Conservation (phyloP, 2,113 vertebrate genomes). For the Mus spicilegus region DNA sequence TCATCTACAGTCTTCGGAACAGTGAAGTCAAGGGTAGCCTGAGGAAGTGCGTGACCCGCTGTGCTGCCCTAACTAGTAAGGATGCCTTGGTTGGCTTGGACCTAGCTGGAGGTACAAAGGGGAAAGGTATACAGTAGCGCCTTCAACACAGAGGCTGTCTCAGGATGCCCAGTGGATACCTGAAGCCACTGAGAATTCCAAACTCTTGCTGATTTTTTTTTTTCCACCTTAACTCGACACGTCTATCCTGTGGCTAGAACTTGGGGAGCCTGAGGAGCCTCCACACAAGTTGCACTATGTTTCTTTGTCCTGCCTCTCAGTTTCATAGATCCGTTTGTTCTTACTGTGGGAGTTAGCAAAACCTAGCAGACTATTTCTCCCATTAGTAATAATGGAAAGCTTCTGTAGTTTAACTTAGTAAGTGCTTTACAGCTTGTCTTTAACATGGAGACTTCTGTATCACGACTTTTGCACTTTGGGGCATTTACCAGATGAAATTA, state of each 20-base stretch:
- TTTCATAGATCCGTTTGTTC: too few relatives aligned
- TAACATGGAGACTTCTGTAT: too few relatives aligned
- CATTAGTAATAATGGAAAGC: neutral
- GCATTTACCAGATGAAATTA: neutral
- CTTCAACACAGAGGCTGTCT: too few relatives aligned
- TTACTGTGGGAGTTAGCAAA: too few relatives aligned
- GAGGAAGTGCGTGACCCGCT: neutral
- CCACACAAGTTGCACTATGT: neutral
- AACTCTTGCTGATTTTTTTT: neutral
- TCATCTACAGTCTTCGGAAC: constrained; percentile 49
- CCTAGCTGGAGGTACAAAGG: neutral
- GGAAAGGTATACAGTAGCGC: too few relatives aligned
- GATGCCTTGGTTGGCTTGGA: too few relatives aligned
- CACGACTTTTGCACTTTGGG: neutral
- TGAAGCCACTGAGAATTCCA: neutral
- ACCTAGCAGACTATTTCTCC: neutral
- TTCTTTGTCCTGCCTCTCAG: neutral
- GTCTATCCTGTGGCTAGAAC: neutral
- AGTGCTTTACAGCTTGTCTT: neutral
- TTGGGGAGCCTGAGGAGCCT: neutral
- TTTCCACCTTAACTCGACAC: neutral
- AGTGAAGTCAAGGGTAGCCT: constrained; percentile 53
- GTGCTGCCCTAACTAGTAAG: too few relatives aligned
- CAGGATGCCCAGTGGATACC: neutral
- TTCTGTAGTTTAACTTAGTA: neutral